Base-by-base conservation (phyloP, 2,888 invertebrate genomes). In the Cheilosia vernalis region DNA sequence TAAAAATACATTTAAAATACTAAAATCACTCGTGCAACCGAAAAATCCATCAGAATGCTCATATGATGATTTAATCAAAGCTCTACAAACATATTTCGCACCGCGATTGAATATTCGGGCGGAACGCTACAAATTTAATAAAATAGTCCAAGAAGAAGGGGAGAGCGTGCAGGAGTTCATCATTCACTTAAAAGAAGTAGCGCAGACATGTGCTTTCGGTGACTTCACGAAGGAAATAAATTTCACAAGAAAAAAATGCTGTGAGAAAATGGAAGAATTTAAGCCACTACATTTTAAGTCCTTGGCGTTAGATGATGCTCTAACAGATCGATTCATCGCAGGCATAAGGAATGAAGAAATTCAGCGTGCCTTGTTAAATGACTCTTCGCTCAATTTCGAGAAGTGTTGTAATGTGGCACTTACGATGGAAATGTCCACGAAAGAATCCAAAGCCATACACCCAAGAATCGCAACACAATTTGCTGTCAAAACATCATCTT, bases 391-490 rank as follows among this genome's bases (percentile, higher is more conserved):
- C 1, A 72, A 60, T 53, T 72, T 72, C 19, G 72, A 72, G 40
- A 60, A 72, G 53, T 72, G 72, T 27, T 61, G 72, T 10, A 61
- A 72, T 73, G 19, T 63, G 19, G 73, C 73, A 13, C 24, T 70
- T n/a, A 51, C 30, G 21, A 70, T 60, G 37, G 58, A 60, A 27
- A 60, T 60, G 60, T 60, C 60, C 13, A 37, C 58, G 37, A 66
- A 66, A 17, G 60, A 70, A 49, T 58, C 56, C 6, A 44, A 56
- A 6, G 33, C 49, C 3, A 72, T 72, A 40, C 70, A 51, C 30
- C 60, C 60, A 37, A 21, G 15, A 37, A 51, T 37, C 49, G 49
- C 60, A 49, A 51, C 51, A 47, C 49, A 70, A 33, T 70, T 70
- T 56, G 42, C n/a, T n/a, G n/a, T 44, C 44, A 44, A 44, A 44